Conservation (phyloP, 2,797 vertebrate genomes). For the Apogon hyalosoma region DNA sequence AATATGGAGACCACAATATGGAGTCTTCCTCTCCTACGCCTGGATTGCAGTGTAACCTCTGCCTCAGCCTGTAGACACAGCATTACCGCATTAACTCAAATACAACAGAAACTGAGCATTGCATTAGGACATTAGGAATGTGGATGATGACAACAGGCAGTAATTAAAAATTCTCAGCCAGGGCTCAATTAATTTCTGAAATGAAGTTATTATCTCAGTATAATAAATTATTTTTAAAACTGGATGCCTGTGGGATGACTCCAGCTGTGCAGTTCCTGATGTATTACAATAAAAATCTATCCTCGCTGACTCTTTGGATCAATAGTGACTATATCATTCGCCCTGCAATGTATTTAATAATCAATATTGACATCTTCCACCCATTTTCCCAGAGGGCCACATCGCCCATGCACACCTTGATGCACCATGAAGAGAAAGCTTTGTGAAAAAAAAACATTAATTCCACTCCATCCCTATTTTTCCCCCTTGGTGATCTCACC, state of each 20-base stretch:
- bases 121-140: constrained; percentile 19
- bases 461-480: constrained; percentile 45
- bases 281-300: constrained; percentile 12
- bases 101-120: constrained; percentile 7
- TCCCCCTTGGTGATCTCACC: constrained; percentile 56
- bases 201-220: constrained; percentile 4
- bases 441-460: constrained; percentile 64
- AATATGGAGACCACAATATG: constrained; percentile 30
- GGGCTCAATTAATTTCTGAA: constrained; percentile 23
- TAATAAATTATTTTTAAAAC: background rate
- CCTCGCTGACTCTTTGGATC: constrained; percentile 39
- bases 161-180: constrained; percentile 23
- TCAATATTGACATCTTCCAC: constrained; percentile 54
- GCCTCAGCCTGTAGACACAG: constrained; percentile 11
- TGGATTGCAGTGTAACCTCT: constrained; percentile 11
- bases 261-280: constrained; percentile 14
- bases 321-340: constrained; percentile 49
- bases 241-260: constrained; percentile 3
- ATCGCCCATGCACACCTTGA: constrained; percentile 30
- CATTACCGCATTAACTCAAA: constrained; percentile 12
- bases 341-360: constrained; percentile 55
- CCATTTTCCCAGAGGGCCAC: constrained; percentile 29
- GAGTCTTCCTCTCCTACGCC: constrained; percentile 32
- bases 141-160: constrained; percentile 1
- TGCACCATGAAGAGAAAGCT: constrained; percentile 54